phyloP scores from a whole-genome alignment of 1,140 invertebrate species.

The Potamilus streckersoni region DNA sequence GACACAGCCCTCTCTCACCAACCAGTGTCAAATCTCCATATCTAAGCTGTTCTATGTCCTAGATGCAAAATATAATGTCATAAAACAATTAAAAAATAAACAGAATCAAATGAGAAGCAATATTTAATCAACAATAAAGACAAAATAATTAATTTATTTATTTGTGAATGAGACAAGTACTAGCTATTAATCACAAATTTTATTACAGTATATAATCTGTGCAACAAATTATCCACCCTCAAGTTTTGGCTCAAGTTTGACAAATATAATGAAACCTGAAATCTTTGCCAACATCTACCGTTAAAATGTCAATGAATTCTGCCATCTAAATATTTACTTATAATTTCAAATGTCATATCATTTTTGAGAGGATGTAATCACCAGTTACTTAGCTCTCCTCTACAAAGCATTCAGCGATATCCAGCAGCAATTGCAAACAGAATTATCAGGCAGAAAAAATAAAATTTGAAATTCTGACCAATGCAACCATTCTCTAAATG shows the following conservation, averaged over 20 bases:
- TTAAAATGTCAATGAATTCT: too few relatives aligned
- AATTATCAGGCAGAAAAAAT: too few relatives aligned
- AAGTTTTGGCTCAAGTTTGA: constrained; percentile 78
- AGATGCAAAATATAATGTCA: neutral
- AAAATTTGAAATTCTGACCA: too few relatives aligned
- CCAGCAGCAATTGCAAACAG: too few relatives aligned
- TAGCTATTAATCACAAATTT: constrained; percentile 53
- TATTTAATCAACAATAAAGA: neutral
- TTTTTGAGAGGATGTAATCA: too few relatives aligned
- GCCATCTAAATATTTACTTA: too few relatives aligned
- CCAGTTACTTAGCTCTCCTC: too few relatives aligned
- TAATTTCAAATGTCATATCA: too few relatives aligned
- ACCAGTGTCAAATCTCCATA: constrained; percentile 87
- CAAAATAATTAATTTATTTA: neutral
- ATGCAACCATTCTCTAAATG: too few relatives aligned
- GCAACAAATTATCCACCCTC: constrained; percentile 71
- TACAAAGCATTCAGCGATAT: too few relatives aligned
- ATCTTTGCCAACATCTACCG: too few relatives aligned
- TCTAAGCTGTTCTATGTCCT: constrained; percentile 81
- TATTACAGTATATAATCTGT: constrained; percentile 44
- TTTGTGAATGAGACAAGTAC: constrained; percentile 37
- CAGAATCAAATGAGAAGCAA: neutral
- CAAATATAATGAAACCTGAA: too few relatives aligned
- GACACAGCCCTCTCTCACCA: constrained; percentile 83
- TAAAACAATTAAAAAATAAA: neutral